Evolutionary conservation across 2,113 vertebrate species (phyloP), one percentile per base, ranked within the genome.

Genomic region (Prinia subflava): DNA sequence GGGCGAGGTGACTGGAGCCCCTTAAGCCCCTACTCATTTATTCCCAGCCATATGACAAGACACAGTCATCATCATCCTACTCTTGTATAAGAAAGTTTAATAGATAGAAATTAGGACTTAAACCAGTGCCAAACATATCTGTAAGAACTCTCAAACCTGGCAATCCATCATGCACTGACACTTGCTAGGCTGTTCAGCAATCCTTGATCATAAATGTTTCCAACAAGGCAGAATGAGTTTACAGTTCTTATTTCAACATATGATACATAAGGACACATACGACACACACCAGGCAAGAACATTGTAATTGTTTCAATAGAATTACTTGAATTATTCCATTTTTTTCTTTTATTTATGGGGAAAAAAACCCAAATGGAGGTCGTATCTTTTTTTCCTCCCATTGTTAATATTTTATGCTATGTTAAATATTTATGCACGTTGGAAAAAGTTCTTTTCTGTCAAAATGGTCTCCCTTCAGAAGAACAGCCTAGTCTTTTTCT

Each of bases 351-450:
- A 62, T 30, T 82, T 33, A 73, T 44, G 2, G 3, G 13, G 0
- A 6, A 46, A 65, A 42, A 9, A 56, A 7, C 1, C 13, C 3
- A 49, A 87, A 68, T 2, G 2, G 22, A 70, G 4, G 41, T 4
- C 35, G 28, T 50, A 50, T 59, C 3, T 46, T 85, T 71, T 71
- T 76, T 86, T 41, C 46, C 25, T 84, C 63, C 15, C 1, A 6
- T 9, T 73, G 8, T 92, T 76, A 95, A 92, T 74, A 83, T 92
- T 93, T 94, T 39, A 83, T 78, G 27, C 27, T 31, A 80, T 49
- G 10, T 86, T 67, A 83, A 94, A 93, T 84, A 95, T 92, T 81
- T 92, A 96, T 78, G 52, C 11, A 28, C 12, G 17, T 28, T 63
- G 23, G 46, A 18, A 76, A 79, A 87, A 83, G 39, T 67, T 81